A percentile compares a stretch with the other conserved stretches of the same genome.
phyloP scores from a whole-genome alignment of 2,888 invertebrate species.

The Ecdyonurus torrentis region DNA sequence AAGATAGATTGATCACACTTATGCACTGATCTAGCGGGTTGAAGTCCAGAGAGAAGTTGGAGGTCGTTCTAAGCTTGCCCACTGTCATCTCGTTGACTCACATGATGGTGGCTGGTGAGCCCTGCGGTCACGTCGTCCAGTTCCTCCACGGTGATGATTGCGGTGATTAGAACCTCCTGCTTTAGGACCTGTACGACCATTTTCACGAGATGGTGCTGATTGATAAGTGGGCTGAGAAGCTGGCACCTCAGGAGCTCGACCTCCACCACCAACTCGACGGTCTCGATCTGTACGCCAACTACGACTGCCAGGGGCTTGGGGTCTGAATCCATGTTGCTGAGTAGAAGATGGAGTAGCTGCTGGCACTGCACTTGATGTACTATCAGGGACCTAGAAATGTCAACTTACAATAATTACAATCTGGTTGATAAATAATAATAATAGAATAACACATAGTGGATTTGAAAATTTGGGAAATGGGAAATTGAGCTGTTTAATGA shows the following conservation, averaged over 20 bases:
- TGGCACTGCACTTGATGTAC: neutral
- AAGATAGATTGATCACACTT: too few species aligned
- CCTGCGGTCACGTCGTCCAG: neutral
- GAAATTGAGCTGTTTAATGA: too few species aligned
- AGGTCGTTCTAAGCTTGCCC: neutral
- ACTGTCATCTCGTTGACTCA: neutral
- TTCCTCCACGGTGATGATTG: neutral
- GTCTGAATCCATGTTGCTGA: neutral
- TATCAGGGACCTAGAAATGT: neutral
- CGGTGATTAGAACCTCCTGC: neutral
- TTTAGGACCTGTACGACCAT: neutral
- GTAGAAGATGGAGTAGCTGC: neutral
- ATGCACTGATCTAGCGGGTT: too few species aligned
- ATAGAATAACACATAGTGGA: too few species aligned
- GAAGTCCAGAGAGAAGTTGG: neutral
- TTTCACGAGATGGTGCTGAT: neutral
- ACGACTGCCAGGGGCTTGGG: conserved; percentile 1
- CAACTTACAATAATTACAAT: too few species aligned
- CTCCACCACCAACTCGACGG: too few species aligned
- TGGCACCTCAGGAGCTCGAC: too few species aligned
- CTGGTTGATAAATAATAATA: too few species aligned
- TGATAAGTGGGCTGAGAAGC: neutral
- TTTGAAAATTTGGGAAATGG: too few species aligned
- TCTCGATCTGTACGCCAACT: neutral
- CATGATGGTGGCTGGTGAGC: neutral